These are phyloP conservation scores for Eilema caniola DNA, from an alignment of 2,888 invertebrate species.

Conservation along the genomic window DNA sequence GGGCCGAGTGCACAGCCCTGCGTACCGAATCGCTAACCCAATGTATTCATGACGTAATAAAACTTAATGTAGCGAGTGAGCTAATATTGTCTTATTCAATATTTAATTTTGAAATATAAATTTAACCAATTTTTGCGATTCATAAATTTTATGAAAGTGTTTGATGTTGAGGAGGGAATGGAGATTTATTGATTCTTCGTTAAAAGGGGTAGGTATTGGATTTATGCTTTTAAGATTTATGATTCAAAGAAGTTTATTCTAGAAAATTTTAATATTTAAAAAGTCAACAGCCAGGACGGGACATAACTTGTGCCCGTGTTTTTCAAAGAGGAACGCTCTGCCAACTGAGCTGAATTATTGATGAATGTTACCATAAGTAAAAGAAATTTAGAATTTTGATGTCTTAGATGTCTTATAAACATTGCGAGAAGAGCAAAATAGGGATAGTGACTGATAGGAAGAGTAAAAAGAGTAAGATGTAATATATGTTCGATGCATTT, in stretches of 20 bases:
- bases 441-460: background rate
- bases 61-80: slow-evolving; percentile 86
- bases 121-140: slow-evolving; percentile 78
- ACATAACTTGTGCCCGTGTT: background rate
- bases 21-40: slow-evolving; percentile 82
- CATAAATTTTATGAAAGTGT: slow-evolving; percentile 76
- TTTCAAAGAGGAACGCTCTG: background rate
- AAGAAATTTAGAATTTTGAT: background rate
- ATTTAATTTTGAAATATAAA: slow-evolving; percentile 82
- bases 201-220: slow-evolving; percentile 22
- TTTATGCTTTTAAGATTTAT: slow-evolving; percentile 23
- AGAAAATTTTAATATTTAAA: background rate
- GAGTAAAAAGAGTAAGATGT: background rate
- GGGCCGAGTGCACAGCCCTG: slow-evolving; percentile 83
- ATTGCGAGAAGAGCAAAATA: background rate
- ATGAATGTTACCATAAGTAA: too few relatives aligned
- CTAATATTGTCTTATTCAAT: slow-evolving; percentile 87
- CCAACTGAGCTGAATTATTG: too few relatives aligned
- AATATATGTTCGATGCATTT: background rate
- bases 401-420: too few relatives aligned
- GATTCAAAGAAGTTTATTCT: background rate
- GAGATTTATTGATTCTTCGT: slow-evolving; percentile 37
- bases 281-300: background rate
- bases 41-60: slow-evolving; percentile 85
- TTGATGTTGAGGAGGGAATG: slow-evolving; percentile 45